Evolutionary conservation across 2,113 vertebrate genomes (phyloP).

Genomic region (Chlamydotis undulata): DNA sequence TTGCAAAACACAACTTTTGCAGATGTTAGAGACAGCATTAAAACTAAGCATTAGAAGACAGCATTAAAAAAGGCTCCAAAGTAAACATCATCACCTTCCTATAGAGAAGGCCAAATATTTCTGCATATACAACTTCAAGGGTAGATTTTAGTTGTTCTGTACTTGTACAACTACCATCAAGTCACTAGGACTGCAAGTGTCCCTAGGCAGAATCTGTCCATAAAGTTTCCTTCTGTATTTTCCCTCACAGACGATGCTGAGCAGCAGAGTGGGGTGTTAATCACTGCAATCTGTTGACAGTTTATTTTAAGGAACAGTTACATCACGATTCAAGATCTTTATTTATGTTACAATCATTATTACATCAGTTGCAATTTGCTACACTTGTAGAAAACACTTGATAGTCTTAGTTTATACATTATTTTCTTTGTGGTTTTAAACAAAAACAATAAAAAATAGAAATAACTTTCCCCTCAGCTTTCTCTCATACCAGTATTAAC

Average conservation of each 20-base stretch:
- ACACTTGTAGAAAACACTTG: not conserved
- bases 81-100: not conserved
- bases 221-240: not conserved
- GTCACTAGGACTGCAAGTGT: not conserved
- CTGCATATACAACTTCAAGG: not conserved
- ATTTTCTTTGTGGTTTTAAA: not conserved
- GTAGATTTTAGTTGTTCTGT: not conserved
- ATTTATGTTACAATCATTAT: not conserved
- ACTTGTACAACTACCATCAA: fast-evolving
- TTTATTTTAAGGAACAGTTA: not conserved
- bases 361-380: not conserved
- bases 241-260: not conserved
- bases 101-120: not conserved
- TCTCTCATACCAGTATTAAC: not conserved
- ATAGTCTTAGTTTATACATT: not conserved
- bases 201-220: not conserved
- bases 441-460: not conserved
- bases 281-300: not conserved
- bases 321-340: not conserved
- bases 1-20: not conserved
- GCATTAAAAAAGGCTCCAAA: not conserved
- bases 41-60: not conserved
- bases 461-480: not conserved
- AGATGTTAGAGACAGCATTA: not conserved
- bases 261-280: not conserved